These are phyloP conservation scores for Ectemnius cavifrons DNA, from an alignment of 2,888 invertebrate species.

Conservation along the genomic window DNA sequence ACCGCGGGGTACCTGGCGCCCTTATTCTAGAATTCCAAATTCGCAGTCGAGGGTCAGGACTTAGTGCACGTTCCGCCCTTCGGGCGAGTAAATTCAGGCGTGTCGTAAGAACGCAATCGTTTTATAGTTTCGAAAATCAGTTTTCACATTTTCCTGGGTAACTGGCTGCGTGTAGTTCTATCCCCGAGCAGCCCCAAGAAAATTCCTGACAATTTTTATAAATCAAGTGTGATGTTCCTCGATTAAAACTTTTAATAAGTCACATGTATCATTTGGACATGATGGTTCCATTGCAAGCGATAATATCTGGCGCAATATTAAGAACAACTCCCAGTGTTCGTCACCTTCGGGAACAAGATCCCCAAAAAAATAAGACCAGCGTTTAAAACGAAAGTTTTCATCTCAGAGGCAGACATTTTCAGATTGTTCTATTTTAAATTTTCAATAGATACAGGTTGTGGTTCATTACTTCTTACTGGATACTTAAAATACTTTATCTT, in stretches of 20 bases:
- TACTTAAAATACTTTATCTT: slow-evolving; percentile 39
- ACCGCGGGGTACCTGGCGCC: no score
- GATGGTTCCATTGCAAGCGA: slow-evolving; percentile 25
- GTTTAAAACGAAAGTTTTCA: slow-evolving; percentile 38
- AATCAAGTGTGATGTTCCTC: slow-evolving; percentile 38
- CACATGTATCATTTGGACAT: background rate
- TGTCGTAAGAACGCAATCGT: no score
- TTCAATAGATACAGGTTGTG: slow-evolving; percentile 27
- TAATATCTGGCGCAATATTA: slow-evolving; percentile 39
- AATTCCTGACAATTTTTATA: no score
- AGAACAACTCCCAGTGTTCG: slow-evolving; percentile 37
- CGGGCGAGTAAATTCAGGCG: no score
- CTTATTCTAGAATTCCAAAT: no score
- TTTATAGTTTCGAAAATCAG: no score
- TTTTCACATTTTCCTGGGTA: no score
- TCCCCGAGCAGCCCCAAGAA: no score
- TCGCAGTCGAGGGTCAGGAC: no score
- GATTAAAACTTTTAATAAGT: slow-evolving; percentile 24
- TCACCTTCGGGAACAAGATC: slow-evolving; percentile 36
- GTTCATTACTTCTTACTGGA: slow-evolving; percentile 25
- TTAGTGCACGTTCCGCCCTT: no score
- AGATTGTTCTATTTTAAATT: slow-evolving; percentile 30
- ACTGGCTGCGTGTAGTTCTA: no score
- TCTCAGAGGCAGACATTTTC: slow-evolving; percentile 41
- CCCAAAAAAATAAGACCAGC: slow-evolving; percentile 38